Percentiles rank a stretch among this genome's conserved stretches.
These are phyloP conservation scores for Clinocottus analis DNA, from an alignment of 2,113 vertebrate genomes.

Conservation along the genomic window DNA sequence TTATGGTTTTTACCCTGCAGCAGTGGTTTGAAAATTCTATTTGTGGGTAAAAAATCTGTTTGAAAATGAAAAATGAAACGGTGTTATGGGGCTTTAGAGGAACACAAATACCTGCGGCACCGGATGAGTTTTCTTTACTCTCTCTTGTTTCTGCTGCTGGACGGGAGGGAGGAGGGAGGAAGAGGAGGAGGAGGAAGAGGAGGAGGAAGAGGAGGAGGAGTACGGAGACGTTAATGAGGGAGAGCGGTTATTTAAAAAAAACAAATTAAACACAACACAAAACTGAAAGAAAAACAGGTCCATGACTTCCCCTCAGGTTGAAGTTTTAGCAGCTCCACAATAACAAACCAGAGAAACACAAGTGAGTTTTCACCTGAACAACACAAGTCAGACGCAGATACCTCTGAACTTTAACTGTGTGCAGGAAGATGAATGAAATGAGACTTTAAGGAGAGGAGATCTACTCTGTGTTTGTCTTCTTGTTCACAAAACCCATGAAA, in stretches of 20 bases:
- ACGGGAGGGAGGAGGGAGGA: slow-evolving; percentile 72
- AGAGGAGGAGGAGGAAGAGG: slow-evolving; percentile 31
- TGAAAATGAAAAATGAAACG: slow-evolving; percentile 20
- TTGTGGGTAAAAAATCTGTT: slow-evolving; percentile 14
- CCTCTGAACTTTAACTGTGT: neutral
- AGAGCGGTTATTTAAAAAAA: slow-evolving; percentile 54
- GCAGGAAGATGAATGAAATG: neutral
- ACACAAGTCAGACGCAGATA: neutral
- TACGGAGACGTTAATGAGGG: slow-evolving; percentile 77
- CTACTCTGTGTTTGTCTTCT: neutral
- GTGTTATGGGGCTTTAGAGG: slow-evolving; percentile 21
- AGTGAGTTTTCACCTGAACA: no score
- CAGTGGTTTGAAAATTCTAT: slow-evolving; percentile 28
- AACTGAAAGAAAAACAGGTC: slow-evolving; percentile 34
- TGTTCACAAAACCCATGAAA: neutral
- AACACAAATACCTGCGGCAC: slow-evolving; percentile 90
- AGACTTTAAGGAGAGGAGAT: neutral
- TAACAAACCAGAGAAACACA: neutral
- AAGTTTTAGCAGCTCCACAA: neutral
- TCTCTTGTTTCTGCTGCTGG: slow-evolving; percentile 92
- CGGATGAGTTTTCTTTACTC: slow-evolving; percentile 86
- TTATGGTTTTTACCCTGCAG: slow-evolving; percentile 33
- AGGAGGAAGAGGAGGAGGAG: slow-evolving; percentile 40
- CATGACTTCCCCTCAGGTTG: slow-evolving; percentile 30
- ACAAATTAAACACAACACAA: slow-evolving; percentile 28